A percentile compares a stretch with the other conserved stretches of the same genome.
phyloP scores from a whole-genome alignment of 2,797 vertebrate species.

The Onychomys arenicola region DNA sequence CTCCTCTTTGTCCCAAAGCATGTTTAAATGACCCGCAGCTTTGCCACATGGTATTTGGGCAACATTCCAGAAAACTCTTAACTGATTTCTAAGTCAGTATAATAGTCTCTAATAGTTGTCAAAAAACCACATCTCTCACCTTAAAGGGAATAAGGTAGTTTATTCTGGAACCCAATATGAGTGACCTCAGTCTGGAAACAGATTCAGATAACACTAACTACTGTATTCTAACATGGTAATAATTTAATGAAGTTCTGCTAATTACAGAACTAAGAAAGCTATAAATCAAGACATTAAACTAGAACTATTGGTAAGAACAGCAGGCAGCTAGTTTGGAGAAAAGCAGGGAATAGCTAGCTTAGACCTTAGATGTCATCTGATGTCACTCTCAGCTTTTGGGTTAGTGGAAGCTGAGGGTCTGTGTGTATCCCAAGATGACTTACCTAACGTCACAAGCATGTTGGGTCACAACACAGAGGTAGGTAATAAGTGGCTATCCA shows the following conservation, averaged over 20 bases:
- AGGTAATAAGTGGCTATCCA: not conserved
- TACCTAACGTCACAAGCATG: not conserved
- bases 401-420: not conserved
- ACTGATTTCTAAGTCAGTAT: not conserved
- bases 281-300: not conserved
- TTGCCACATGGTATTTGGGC: slow-evolving; percentile 32
- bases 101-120: not conserved
- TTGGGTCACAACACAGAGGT: not conserved
- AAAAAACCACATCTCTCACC: not conserved
- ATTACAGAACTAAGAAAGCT: not conserved
- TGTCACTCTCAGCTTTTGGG: not conserved
- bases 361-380: not conserved
- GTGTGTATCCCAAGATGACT: not conserved
- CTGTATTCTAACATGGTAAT: not conserved
- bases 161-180: not conserved
- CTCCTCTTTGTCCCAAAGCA: not conserved
- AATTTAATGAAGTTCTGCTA: not conserved
- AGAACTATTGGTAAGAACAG: not conserved
- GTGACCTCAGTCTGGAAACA: not conserved
- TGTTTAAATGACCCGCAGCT: not conserved
- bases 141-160: not conserved
- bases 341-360: not conserved
- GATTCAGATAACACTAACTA: not conserved
- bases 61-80: slow-evolving; percentile 6
- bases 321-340: not conserved